Conservation (phyloP, 2,797 vertebrate genomes). For the Heterohyrax brucei region DNA sequence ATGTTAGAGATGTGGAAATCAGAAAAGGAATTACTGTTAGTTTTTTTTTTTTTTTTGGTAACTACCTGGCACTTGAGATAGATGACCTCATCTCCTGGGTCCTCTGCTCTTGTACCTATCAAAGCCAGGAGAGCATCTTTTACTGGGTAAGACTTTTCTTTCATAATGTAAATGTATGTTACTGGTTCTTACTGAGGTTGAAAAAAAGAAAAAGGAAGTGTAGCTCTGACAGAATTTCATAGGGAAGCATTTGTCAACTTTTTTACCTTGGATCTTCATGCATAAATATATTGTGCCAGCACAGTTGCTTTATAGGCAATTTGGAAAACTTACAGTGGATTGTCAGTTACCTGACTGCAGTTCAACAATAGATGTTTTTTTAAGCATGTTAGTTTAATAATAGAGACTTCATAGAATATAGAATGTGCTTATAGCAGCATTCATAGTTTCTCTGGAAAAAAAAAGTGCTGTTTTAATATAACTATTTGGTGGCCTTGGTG, state of each 20-base stretch:
- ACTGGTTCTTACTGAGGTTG: constrained; percentile 46
- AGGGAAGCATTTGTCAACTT: constrained; percentile 29
- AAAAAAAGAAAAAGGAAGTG: constrained; percentile 10
- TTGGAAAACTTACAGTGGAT: constrained; percentile 52
- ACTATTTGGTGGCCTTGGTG: neutral
- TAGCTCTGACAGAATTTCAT: constrained; percentile 56
- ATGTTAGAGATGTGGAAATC: constrained; percentile 82
- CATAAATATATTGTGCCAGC: constrained; percentile 28
- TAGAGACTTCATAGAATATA: neutral
- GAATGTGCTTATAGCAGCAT: neutral
- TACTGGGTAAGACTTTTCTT: constrained; percentile 37
- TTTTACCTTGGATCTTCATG: constrained; percentile 64
- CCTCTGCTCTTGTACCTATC: constrained; percentile 8
- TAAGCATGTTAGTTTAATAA: constrained; percentile 8
- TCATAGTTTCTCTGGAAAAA: constrained; percentile 48
- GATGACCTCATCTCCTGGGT: neutral
- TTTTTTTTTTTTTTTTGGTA: constrained; percentile 66
- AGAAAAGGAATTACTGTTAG: constrained; percentile 74
- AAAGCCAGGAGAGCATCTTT: constrained; percentile 26
- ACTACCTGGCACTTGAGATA: constrained; percentile 27
- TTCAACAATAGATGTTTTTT: constrained; percentile 35
- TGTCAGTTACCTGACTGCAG: neutral
- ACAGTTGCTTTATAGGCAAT: constrained; percentile 19
- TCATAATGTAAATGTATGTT: constrained; percentile 47
- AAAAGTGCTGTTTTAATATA: constrained; percentile 43